A percentile compares a stretch with the other conserved stretches of the same genome.
phyloP scores from a whole-genome alignment of 2,888 invertebrate genomes.

The Aplocera efformata region DNA sequence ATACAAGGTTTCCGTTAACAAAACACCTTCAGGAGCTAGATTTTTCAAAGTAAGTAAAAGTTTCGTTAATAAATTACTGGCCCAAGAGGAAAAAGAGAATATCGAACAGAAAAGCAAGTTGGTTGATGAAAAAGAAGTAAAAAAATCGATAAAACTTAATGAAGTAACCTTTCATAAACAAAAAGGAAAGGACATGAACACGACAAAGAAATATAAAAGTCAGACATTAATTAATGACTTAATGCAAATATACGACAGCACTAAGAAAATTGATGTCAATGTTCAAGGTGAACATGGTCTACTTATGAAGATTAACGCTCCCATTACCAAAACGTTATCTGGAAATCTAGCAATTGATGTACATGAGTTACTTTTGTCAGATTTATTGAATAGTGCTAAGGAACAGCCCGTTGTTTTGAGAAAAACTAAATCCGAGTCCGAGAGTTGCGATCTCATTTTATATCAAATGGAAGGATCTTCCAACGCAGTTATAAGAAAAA shows the following conservation, averaged over 20 bases:
- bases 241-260: conserved; percentile 13
- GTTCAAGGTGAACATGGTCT: conserved; percentile 29
- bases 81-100: conserved; percentile 4
- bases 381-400: conserved; percentile 22
- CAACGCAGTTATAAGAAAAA: conserved; percentile 40
- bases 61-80: conserved; percentile 23
- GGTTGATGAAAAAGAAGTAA: neutral
- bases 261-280: conserved; percentile 19
- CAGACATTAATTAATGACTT: conserved; percentile 12
- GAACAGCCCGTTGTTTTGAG: conserved; percentile 33
- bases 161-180: neutral
- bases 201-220: neutral
- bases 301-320: conserved; percentile 23
- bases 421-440: conserved; percentile 28
- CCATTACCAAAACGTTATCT: conserved; percentile 35
- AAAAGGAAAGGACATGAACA: neutral
- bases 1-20: conserved; percentile 29
- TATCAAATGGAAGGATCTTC: conserved; percentile 11
- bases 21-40: conserved; percentile 33
- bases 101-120: neutral
- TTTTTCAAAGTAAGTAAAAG: conserved; percentile 34
- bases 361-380: conserved; percentile 21
- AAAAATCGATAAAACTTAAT: neutral
- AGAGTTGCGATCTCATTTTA: conserved; percentile 29
- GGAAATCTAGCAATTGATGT: conserved; percentile 36